Base-by-base conservation (phyloP, 2,113 vertebrate species). In the Anser cygnoides region DNA sequence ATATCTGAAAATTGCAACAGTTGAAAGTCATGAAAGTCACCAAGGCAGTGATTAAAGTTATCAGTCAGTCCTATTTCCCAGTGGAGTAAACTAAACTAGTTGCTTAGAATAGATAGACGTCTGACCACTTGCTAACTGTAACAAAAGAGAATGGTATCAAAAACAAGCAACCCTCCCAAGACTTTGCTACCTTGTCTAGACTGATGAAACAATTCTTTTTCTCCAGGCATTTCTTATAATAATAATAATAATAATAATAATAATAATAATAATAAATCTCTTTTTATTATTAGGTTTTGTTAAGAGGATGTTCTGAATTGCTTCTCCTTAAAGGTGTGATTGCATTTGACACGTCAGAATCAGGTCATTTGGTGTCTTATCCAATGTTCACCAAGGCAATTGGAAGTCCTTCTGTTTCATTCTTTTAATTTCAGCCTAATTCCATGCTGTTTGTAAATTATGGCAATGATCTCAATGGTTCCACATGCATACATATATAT, bases 401-500 rank as follows among this genome's bases (percentile, higher is more conserved):
- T 97, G 92, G 94, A 94, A 95, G 76, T 95, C 86, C 31, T 96
- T 95, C 84, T 92, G 44, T 92, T 95, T 57, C 89, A 35, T 93
- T 95, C n/a, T 94, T 93, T 93, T 93, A 91, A 94, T 96, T 94
- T 95, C 67, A 95, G 83, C 39, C 65, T 92, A 95, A 95, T 65
- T 55, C 90, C 95, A 97, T 97, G 96, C 96, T 97, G 96, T 95
- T 95, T 90, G 87, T 96, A 76, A 85, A 80, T 55, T 91, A 97
- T 89, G 95, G 93, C 93, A 96, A 97, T 86, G 92, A 92, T 94
- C 95, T 96, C 79, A 89, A 87, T 95, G 91, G 58, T 37, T 96
- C 84, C 76, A 92, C 55, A 73, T 88, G n/a, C 63, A 43, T 57
- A 80, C 89, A 74, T 92, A 76, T 91, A 39, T 77, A 11, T 15